phyloP scores from a whole-genome alignment of 2,113 vertebrate genomes.

The Alectura lathami region DNA sequence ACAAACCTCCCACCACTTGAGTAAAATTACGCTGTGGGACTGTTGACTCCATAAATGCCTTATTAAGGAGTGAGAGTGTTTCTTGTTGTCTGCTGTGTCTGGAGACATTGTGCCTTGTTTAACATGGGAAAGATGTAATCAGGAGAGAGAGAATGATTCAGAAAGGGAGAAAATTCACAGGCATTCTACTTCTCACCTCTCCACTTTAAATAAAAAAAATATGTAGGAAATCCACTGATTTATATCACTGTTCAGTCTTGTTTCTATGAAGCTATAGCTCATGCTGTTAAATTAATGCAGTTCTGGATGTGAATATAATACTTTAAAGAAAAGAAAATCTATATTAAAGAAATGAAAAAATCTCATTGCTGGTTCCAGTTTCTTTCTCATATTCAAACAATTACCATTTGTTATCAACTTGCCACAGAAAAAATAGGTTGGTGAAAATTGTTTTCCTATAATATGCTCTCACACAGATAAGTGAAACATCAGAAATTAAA shows the following conservation, averaged over 20 bases:
- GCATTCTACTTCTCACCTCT: not conserved
- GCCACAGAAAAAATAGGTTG: not conserved
- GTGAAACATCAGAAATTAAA: not conserved
- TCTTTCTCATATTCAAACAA: conserved; percentile 8
- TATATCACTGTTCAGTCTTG: not conserved
- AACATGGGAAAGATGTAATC: not conserved
- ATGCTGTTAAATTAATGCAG: conserved; percentile 34
- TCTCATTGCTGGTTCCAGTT: not conserved
- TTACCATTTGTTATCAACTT: not conserved
- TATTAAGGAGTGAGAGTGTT: not conserved
- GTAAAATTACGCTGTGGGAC: not conserved
- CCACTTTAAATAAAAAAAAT: not conserved
- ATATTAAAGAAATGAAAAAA: conserved; percentile 38
- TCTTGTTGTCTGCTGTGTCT: not conserved
- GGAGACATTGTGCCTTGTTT: not conserved
- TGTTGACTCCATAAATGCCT: not conserved
- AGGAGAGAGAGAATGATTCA: not conserved
- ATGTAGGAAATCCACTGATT: not conserved
- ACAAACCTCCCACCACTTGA: not conserved
- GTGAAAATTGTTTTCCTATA: conserved; percentile 18
- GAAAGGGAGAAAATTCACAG: not conserved
- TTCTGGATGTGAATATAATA: not conserved
- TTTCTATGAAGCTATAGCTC: not conserved
- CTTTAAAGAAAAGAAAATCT: not conserved
- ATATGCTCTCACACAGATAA: not conserved